Base-by-base conservation (phyloP, 2,888 invertebrate genomes). In the Andricus curvator region DNA sequence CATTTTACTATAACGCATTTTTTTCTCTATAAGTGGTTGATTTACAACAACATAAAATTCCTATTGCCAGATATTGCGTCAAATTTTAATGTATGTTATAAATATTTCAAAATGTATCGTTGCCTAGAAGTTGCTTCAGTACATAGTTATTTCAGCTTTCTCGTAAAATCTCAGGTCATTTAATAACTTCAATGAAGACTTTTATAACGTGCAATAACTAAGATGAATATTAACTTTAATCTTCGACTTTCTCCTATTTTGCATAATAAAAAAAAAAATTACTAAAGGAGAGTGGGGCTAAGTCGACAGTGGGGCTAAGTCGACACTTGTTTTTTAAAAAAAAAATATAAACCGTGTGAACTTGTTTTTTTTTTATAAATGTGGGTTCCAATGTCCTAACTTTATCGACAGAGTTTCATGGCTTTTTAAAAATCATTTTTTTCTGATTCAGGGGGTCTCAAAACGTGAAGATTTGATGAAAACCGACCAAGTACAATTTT, bases 21-120 rank as follows among this genome's bases (percentile, higher is more conserved):
- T 29, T 29, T 51, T n/a, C 15, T 3, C 17, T 3, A 51, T 70
- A 70, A 70, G 44, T 68, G 25, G 22, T 29, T 70, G 51, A 70
- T 70, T 70, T 70, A 70, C 51, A 51, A 29, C 70, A 29, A 51
- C 70, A 70, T 70, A 70, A 70, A 70, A 48, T 48, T 29, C 29
- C 48, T 51, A 29, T 70, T 70, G 4, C 33, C 48, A 48, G 70
- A 51, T 70, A 70, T 70, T 51, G 29, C 70, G 51, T 51, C 70
- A n/a, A 51, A 70, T 70, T 51, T 70, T 70, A 70, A 70, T 70
- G 48, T 29, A 70, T 48, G 70, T 51, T 48, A 70, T 70, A 70
- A 70, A 70, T 70, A 48, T 20, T 29, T 70, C 51, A 29, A 60
- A 70, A 70, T 48, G 51, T 70, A 29, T 15, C 51, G 1, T 44